Conservation (phyloP, 2,797 vertebrate genomes). For the Hoplostethus mediterraneus region DNA sequence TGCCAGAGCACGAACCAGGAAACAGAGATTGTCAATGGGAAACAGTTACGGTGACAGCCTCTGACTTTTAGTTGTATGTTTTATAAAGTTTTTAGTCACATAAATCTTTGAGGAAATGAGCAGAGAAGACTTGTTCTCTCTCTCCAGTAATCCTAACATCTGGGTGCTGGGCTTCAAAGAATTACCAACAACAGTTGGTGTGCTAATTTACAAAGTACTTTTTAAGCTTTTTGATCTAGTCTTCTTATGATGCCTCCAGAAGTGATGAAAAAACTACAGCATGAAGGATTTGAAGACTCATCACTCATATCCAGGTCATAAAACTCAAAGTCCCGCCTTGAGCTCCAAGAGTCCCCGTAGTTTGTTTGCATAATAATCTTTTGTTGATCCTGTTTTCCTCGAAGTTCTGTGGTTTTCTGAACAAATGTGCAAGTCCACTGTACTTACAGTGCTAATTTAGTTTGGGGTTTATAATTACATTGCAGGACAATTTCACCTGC, state of each 20-base stretch:
- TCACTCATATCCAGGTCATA: constrained; percentile 53
- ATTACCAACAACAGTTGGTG: constrained; percentile 38
- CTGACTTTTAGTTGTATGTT: neutral
- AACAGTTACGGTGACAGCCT: neutral
- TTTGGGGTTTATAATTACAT: constrained; percentile 13
- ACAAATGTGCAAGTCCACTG: constrained; percentile 12
- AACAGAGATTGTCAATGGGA: constrained; percentile 33
- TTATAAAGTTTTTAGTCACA: neutral
- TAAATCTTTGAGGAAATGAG: neutral
- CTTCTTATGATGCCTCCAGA: constrained; percentile 32
- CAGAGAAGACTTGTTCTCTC: neutral
- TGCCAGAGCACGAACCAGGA: constrained; percentile 66
- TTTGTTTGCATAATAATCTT: constrained; percentile 47
- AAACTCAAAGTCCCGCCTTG: constrained; percentile 45
- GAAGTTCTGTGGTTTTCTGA: constrained; percentile 26
- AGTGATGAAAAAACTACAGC: constrained; percentile 19
- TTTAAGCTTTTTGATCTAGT: constrained; percentile 47
- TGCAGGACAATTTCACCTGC: constrained; percentile 32
- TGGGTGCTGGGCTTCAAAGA: constrained; percentile 39
- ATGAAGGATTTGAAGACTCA: constrained; percentile 42
- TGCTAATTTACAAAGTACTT: constrained; percentile 28
- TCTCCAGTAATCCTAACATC: constrained; percentile 29
- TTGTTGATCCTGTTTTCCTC: constrained; percentile 33
- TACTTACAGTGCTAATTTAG: neutral
- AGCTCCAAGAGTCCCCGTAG: constrained; percentile 43